phyloP scores from a whole-genome alignment of 1,140 invertebrate species.

The Cydia splendana region DNA sequence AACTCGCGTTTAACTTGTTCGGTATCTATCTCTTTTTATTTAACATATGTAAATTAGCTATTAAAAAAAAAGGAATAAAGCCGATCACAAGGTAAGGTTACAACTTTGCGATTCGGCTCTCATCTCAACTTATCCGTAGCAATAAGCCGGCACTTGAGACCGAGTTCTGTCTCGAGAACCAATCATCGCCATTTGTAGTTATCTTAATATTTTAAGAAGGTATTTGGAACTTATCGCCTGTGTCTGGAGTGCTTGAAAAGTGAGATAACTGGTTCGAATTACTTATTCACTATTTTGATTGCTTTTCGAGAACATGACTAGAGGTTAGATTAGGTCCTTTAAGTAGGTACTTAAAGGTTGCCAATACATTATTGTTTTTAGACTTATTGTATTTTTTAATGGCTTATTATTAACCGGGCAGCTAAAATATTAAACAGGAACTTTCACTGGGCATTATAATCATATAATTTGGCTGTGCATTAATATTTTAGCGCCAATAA shows the following conservation, averaged over 20 bases:
- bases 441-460: too few species aligned
- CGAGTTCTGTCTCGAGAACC: conserved; percentile 12
- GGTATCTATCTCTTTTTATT: neutral
- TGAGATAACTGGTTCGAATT: neutral
- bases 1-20: neutral
- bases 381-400: too few species aligned
- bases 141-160: neutral
- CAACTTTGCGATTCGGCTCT: neutral
- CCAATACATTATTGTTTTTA: neutral
- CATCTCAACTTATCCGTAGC: neutral
- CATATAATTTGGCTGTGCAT: too few species aligned
- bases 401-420: too few species aligned
- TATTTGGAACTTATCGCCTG: neutral
- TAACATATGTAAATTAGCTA: conserved; percentile 4
- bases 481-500: too few species aligned
- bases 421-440: too few species aligned
- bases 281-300: neutral
- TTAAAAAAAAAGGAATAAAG: neutral
- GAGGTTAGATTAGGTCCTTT: neutral
- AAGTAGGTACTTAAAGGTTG: neutral
- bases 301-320: neutral
- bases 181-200: conserved; percentile 8
- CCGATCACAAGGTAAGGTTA: neutral
- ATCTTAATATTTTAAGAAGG: conserved; percentile 12
- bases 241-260: conserved; percentile 1